phyloP scores from a whole-genome alignment of 2,888 invertebrate species.

The Xestobium rufovillosum region DNA sequence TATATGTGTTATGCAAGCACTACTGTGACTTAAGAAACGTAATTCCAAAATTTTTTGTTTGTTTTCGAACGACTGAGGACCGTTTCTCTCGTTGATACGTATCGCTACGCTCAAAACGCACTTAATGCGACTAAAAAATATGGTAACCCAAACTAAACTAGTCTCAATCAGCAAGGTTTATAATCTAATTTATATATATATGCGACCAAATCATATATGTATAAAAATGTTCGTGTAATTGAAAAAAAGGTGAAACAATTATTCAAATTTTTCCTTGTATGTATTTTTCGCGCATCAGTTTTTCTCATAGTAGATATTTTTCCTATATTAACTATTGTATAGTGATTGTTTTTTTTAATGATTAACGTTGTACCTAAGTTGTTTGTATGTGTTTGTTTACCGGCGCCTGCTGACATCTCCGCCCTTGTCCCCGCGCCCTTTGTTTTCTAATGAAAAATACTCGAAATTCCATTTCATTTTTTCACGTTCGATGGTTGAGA shows the following conservation, averaged over 20 bases:
- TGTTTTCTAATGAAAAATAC: no score
- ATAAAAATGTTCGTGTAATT: slow-evolving; percentile 15
- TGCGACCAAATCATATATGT: slow-evolving; percentile 35
- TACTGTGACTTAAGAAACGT: slow-evolving; percentile 23
- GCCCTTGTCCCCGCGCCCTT: no score
- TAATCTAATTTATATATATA: slow-evolving; percentile 26
- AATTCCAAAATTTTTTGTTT: slow-evolving; percentile 19
- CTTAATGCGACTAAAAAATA: slow-evolving; percentile 32
- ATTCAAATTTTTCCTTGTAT: slow-evolving; percentile 27
- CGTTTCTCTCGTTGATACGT: slow-evolving; percentile 22
- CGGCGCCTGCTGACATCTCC: no score
- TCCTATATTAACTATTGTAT: slow-evolving; percentile 34
- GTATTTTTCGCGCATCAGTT: slow-evolving; percentile 34
- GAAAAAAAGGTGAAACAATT: slow-evolving; percentile 16
- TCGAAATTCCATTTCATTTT: no score
- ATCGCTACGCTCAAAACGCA: slow-evolving; percentile 35
- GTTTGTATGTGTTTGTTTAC: slow-evolving; percentile 38
- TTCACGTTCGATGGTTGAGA: no score
- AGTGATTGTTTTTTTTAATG: slow-evolving; percentile 36
- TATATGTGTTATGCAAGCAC: slow-evolving; percentile 26
- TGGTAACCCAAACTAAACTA: slow-evolving; percentile 38
- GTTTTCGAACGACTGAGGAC: slow-evolving; percentile 26
- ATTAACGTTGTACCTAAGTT: slow-evolving; percentile 39
- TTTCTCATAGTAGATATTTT: slow-evolving; percentile 38
- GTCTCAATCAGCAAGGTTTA: slow-evolving; percentile 35